phyloP scores from a whole-genome alignment of 35 echinoderm and acorn worm species.

The Lytechinus variegatus region DNA sequence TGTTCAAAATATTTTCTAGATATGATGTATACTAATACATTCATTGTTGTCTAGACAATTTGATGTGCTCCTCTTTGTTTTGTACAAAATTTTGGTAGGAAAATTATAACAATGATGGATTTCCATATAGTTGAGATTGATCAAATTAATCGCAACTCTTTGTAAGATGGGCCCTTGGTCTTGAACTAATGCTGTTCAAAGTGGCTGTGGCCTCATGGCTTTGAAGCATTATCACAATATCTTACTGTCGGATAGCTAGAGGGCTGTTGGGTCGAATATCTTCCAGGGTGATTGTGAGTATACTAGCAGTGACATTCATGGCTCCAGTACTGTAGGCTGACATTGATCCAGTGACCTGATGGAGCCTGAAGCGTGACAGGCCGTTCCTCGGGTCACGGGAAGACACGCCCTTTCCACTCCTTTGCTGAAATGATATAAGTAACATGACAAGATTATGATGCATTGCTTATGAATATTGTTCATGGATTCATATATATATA shows the following conservation, averaged over 20 bases:
- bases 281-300: conserved; percentile 80
- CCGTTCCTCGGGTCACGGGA: conserved; percentile 82
- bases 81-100: no score
- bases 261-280: conserved; percentile 96
- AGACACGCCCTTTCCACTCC: conserved; percentile 63
- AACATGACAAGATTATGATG: background rate
- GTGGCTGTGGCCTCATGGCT: no score
- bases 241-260: conserved; percentile 93
- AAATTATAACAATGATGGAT: no score
- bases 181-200: no score
- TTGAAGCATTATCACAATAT: background rate
- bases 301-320: conserved; percentile 58
- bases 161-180: no score
- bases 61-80: no score
- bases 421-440: conserved; percentile 55
- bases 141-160: no score
- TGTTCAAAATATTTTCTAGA: no score
- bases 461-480: background rate
- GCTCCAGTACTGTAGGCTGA: conserved; percentile 75
- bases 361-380: conserved; percentile 85
- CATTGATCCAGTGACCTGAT: conserved; percentile 73
- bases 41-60: no score
- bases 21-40: no score
- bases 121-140: no score
- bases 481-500: no score